These are phyloP conservation scores for Mythimna pallens DNA, from an alignment of 2,888 invertebrate species.

Conservation along the genomic window DNA sequence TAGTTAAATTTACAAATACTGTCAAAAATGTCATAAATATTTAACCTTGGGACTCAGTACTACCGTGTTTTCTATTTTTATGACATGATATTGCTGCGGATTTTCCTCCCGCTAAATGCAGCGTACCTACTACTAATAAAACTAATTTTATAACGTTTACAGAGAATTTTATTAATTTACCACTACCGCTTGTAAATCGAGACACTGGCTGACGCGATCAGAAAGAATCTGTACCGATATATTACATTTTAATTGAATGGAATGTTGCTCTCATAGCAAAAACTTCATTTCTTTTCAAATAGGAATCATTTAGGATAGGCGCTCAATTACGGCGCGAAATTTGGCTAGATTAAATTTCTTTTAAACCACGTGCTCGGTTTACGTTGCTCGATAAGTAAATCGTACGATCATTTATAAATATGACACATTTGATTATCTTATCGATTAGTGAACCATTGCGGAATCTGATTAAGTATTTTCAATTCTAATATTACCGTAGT, in stretches of 20 bases:
- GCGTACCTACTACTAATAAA: conserved; percentile 25
- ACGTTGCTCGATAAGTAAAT: conserved; percentile 14
- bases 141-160: conserved; percentile 54
- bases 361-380: conserved; percentile 4
- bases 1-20: conserved; percentile 13
- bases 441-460: conserved; percentile 20
- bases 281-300: background rate
- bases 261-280: conserved; percentile 18
- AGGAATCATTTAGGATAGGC: background rate
- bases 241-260: conserved; percentile 14
- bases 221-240: conserved; percentile 8
- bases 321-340: background rate
- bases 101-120: conserved; percentile 43
- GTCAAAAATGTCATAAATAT: conserved; percentile 49
- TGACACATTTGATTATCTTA: conserved; percentile 30
- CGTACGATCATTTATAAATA: conserved; percentile 11
- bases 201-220: conserved; percentile 12
- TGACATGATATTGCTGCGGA: conserved; percentile 24
- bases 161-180: conserved; percentile 46
- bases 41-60: conserved; percentile 43
- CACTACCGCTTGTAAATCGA: conserved; percentile 23
- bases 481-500: background rate
- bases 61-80: conserved; percentile 52
- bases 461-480: conserved; percentile 23
- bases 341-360: background rate